Conservation (phyloP, 2,888 invertebrate genomes). For the Latrodectus hesperus region DNA sequence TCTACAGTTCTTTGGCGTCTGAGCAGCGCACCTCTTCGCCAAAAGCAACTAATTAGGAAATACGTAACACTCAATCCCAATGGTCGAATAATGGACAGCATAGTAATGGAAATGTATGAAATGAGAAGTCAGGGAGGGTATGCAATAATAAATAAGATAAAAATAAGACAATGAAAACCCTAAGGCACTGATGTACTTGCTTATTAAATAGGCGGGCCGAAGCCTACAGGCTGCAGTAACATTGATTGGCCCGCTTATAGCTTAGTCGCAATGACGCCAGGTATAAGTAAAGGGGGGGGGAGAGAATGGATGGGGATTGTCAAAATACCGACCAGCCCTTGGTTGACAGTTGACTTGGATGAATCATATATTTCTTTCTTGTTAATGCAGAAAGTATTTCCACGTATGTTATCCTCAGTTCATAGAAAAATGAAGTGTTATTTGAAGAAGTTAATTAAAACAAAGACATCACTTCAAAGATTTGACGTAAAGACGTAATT, state of each 20-base stretch:
- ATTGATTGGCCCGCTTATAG: not conserved
- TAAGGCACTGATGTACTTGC: constrained; percentile 12
- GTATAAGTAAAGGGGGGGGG: not conserved
- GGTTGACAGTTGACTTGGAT: not conserved
- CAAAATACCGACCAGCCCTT: not conserved
- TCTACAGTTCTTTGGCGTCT: not conserved
- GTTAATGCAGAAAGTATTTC: not conserved
- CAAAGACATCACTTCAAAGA: too few species aligned
- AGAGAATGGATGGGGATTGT: not conserved
- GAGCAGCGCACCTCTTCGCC: not conserved
- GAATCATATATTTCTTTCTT: not conserved
- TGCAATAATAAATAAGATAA: not conserved
- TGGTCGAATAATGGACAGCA: not conserved
- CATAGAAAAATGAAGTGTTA: too few species aligned
- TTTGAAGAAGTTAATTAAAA: too few species aligned
- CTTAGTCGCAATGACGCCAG: not conserved
- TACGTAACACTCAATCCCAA: not conserved
- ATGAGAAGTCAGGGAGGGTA: not conserved
- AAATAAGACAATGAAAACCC: not conserved
- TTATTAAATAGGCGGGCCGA: constrained; percentile 54
- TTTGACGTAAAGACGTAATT: too few species aligned
- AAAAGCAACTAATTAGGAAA: not conserved
- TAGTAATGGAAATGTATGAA: not conserved
- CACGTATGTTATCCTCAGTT: not conserved
- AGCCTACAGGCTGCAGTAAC: constrained; percentile 29